Evolutionary conservation across 2,797 vertebrate species (phyloP), one percentile per base, ranked within the genome.

Genomic region (Pangasius sanitwongsei): DNA sequence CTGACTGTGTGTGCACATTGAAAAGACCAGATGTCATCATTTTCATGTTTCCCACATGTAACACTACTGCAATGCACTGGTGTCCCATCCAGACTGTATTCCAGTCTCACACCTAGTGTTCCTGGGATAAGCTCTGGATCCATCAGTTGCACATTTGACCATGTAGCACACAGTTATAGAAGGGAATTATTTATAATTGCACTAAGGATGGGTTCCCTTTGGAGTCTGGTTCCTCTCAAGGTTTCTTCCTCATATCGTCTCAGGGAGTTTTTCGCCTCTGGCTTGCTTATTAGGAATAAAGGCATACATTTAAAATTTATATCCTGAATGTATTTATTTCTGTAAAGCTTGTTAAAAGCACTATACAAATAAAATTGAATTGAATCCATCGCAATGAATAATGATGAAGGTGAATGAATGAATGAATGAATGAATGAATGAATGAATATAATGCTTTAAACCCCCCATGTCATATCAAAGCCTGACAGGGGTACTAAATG

Each of bases 401-500:
- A 59, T 34, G 20, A 59, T 23, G 4, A 80, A 57, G 16, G 31
- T 78, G 12, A 41, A 8, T 37, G 4, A 16, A 31, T 1, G n/a
- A 31, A 53, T 78, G 12, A 41, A 8, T 37, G 15, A 34, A 69
- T n/a, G 4, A 6, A 67, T 67, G 63, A 37, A 37, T 37, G 0
- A 25, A 44, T 77, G 44, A 74, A 74, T 77, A 23, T 28, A n/a
- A 72, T 23, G 69, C 2, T 69, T 69, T 31, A 34, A 69, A 6
- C 41, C 37, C 53, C 20, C 74, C n/a, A 31, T 83, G 55, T 67
- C 78, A 74, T 61, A 67, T 59, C n/a, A 57, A 85, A 75, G 28
- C 37, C 74, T 48, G 80, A 57, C 86, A 67, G 59, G 12, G 53
- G 48, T 41, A 87, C 87, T 82, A 87, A 89, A 87, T 88, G 65